These are phyloP conservation scores for Haemorhous mexicanus DNA, from an alignment of 2,113 vertebrate genomes.

Conservation along the genomic window DNA sequence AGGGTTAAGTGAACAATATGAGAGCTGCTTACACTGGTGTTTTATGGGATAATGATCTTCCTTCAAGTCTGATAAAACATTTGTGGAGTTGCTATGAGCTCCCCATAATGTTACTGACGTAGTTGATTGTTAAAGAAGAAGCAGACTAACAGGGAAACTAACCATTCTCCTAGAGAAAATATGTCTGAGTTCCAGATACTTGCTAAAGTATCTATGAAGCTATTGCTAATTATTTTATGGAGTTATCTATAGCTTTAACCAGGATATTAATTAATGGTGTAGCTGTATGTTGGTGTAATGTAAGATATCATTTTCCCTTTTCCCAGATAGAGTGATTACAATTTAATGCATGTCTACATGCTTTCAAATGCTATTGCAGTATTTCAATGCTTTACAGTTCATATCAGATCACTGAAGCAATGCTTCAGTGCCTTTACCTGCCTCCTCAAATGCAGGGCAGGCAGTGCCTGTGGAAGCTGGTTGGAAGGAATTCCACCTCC, in stretches of 20 bases:
- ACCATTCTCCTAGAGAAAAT: not conserved
- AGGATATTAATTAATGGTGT: not conserved
- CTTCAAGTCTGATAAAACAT: not conserved
- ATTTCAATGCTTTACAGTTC: not conserved
- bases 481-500: not conserved
- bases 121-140: not conserved
- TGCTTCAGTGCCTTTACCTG: not conserved
- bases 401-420: not conserved
- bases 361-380: not conserved
- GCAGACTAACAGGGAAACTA: not conserved
- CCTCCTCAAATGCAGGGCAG: not conserved
- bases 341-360: not conserved
- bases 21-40: not conserved
- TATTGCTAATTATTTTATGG: not conserved
- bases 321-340: not conserved
- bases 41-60: not conserved
- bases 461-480: not conserved
- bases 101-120: not conserved
- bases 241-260: not conserved
- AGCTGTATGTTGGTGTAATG: not conserved
- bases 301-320: not conserved
- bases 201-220: not conserved
- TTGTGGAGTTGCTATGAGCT: not conserved
- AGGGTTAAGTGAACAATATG: not conserved
- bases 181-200: not conserved